Evolutionary conservation across 2,888 invertebrate species (phyloP).

Genomic region (Oasisia sp.): DNA sequence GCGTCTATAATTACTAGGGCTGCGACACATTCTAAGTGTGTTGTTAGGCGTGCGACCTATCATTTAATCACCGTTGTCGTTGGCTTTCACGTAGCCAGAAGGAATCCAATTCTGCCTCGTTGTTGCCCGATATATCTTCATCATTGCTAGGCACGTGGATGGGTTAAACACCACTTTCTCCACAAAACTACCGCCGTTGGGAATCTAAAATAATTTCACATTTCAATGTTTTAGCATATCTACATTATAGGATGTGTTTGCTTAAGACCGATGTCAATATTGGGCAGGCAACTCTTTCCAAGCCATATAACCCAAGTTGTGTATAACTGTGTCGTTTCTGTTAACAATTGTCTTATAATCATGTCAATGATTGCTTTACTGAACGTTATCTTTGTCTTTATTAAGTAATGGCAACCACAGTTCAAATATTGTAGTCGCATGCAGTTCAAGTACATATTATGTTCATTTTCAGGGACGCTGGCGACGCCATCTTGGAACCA

Average conservation of each 20-base stretch:
- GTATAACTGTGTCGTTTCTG: too few species aligned
- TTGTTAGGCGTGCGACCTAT: too few species aligned
- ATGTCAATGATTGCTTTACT: too few species aligned
- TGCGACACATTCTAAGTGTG: too few species aligned
- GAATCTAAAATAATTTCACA: too few species aligned
- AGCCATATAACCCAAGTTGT: background rate
- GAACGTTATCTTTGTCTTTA: too few species aligned
- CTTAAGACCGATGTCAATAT: background rate
- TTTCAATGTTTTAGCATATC: too few species aligned
- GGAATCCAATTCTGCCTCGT: background rate
- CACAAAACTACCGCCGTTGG: too few species aligned
- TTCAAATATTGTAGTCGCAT: background rate
- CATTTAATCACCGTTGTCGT: too few species aligned
- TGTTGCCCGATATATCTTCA: background rate
- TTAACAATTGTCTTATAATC: too few species aligned
- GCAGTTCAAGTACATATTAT: background rate
- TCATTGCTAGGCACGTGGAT: background rate
- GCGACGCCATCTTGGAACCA: conserved; percentile 13
- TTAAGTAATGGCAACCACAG: background rate
- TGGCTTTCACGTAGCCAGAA: background rate
- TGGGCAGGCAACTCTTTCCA: background rate
- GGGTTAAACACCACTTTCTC: background rate
- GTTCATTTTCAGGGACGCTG: background rate
- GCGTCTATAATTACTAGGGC: too few species aligned
- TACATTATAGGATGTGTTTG: background rate